Evolutionary conservation across 2,888 invertebrate genomes (phyloP), one percentile per base, ranked within the genome.

Genomic region (Leptopterna dolabrata): DNA sequence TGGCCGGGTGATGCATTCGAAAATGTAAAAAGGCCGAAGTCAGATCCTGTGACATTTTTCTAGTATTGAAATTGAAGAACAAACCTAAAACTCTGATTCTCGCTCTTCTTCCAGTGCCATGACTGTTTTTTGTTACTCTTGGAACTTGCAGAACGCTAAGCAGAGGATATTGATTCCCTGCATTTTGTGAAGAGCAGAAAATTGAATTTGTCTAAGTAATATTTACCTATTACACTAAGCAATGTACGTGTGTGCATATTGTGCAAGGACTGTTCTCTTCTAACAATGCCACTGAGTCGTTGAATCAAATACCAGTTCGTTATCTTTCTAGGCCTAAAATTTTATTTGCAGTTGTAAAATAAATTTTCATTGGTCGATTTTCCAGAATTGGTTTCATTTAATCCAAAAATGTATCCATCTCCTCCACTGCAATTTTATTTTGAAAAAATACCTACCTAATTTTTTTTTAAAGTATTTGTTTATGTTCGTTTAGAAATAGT

Each of bases 261-360:
- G 16, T 47, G 47, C 47, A 13, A 24, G 19, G 63, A 78, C 3
- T 30, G 71, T n/a, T 73, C 36, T 73, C 73, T n/a, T 73, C 73
- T 73, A 70, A 24, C 24, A 27, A 27, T 70, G 29, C 70, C 29
- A 70, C 70, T 70, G 70, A 27, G 24, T 30, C 29, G 55, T 81
- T 51, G 29, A 63, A 70, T 83, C 83, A 76, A 83, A 88, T 87
- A 80, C 81, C 87, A 88, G 87, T 89, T 86, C 88, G 89, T 89
- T 84, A 89, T 89, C 88, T 87, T 78, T 71, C 89, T 90, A 90
- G 90, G 90, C 90, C 90, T 90, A 90, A 89, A 87, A 80, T 83
- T 89, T 88, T 76, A 88, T 88, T 88, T 89, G 82, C 89, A 89
- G 88, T 89, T 89, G 89, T 90, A 89, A 88, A 89, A 89, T 90